These are phyloP conservation scores for Protobothrops mucrosquamatus DNA, from an alignment of 2,113 vertebrate species.

Conservation along the genomic window DNA sequence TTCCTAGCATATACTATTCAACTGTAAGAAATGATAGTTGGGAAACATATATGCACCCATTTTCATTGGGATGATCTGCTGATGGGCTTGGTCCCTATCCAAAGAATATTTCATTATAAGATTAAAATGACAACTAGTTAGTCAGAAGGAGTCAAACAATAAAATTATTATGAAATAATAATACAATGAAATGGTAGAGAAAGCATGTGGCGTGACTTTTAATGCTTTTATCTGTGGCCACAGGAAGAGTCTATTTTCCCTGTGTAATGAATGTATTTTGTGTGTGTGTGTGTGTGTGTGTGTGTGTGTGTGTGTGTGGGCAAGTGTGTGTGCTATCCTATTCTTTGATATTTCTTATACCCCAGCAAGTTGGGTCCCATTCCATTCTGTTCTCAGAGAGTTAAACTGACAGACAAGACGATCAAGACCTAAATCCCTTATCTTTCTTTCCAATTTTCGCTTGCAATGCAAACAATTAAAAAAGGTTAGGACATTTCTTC, in stretches of 20 bases:
- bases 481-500: not conserved
- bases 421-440: not conserved
- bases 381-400: not conserved
- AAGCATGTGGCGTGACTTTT: not conserved
- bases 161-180: not conserved
- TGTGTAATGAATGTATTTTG: not conserved
- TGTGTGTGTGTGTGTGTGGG: not conserved
- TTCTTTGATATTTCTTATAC: not conserved
- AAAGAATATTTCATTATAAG: not conserved
- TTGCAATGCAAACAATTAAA: not conserved
- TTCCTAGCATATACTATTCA: slow-evolving; percentile 34
- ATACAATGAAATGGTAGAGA: not conserved
- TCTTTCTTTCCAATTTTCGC: not conserved
- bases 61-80: slow-evolving; percentile 5
- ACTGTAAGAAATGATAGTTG: not conserved
- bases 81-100: not conserved
- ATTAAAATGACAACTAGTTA: not conserved
- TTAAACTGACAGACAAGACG: not conserved
- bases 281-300: not conserved
- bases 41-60: not conserved
- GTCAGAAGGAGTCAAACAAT: not conserved
- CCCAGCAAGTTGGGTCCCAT: not conserved
- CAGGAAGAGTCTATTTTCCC: not conserved
- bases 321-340: not conserved
- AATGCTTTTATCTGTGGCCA: not conserved